Conservation (phyloP, 2,797 vertebrate species). For the Acanthis flammea region DNA sequence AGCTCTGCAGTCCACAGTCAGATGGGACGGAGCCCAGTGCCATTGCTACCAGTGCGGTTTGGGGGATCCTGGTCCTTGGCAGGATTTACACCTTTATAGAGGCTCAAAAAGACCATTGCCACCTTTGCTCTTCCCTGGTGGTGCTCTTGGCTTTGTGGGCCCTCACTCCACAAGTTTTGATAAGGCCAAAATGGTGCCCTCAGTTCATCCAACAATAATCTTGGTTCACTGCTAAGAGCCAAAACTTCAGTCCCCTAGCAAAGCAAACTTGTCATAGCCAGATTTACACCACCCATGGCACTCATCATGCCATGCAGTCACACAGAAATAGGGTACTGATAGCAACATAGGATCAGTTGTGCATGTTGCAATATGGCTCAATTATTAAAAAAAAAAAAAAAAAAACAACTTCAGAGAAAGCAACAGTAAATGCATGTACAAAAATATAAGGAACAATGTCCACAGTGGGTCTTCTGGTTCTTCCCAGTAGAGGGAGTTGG, state of each 20-base stretch:
- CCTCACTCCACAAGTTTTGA: neutral
- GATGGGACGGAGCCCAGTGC: neutral
- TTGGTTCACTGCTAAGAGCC: neutral
- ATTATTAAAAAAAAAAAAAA: neutral
- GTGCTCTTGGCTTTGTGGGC: neutral
- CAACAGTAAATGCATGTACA: neutral
- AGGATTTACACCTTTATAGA: neutral
- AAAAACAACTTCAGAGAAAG: neutral
- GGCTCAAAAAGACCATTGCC: neutral
- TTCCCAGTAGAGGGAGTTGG: conserved; percentile 30
- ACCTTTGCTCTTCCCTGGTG: neutral
- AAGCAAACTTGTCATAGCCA: neutral
- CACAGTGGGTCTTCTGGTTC: neutral
- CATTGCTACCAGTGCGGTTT: neutral
- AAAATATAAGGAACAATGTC: neutral
- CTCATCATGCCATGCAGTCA: neutral
- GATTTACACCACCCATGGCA: neutral
- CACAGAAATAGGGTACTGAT: neutral
- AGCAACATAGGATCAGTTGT: neutral
- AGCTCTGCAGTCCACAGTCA: neutral
- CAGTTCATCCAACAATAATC: neutral
- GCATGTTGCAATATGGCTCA: neutral
- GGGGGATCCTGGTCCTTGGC: neutral
- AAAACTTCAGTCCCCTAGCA: neutral
- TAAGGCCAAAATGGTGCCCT: neutral